phyloP scores from a whole-genome alignment of 2,888 invertebrate genomes.

The Cetonia aurata region DNA sequence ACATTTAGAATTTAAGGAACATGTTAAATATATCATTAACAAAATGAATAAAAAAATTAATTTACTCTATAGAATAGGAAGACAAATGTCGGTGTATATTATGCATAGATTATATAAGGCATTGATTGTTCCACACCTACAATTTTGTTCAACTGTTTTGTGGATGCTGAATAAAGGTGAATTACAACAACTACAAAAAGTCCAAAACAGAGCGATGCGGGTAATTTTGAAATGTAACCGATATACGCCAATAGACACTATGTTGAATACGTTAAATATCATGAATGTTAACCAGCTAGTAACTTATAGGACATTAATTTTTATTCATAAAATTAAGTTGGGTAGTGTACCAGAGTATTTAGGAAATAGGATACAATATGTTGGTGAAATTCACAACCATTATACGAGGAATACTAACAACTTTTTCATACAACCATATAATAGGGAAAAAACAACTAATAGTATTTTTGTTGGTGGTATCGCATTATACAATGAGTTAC shows the following conservation, averaged over 20 bases:
- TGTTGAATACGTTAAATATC: conserved; percentile 7
- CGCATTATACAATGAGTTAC: too few species aligned
- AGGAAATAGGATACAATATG: neutral
- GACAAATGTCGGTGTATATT: neutral
- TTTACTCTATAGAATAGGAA: neutral
- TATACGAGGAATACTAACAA: neutral
- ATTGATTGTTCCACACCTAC: too few species aligned
- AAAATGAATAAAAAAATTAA: neutral
- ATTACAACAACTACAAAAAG: conserved; percentile 1
- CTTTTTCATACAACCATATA: neutral
- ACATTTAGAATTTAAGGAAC: conserved; percentile 9
- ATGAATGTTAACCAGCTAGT: conserved; percentile 7
- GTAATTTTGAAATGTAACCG: neutral
- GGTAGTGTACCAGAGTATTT: neutral
- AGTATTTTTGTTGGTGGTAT: neutral
- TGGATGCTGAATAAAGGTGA: neutral
- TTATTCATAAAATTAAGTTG: neutral
- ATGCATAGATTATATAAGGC: too few species aligned
- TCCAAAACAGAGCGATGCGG: neutral
- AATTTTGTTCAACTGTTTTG: too few species aligned
- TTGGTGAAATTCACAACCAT: neutral
- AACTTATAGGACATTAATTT: conserved; percentile 1
- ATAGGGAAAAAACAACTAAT: neutral
- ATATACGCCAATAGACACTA: neutral
- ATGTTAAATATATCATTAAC: neutral